Evolutionary conservation across 2,113 vertebrate genomes (phyloP).

Genomic region (Girardinichthys multiradiatus): DNA sequence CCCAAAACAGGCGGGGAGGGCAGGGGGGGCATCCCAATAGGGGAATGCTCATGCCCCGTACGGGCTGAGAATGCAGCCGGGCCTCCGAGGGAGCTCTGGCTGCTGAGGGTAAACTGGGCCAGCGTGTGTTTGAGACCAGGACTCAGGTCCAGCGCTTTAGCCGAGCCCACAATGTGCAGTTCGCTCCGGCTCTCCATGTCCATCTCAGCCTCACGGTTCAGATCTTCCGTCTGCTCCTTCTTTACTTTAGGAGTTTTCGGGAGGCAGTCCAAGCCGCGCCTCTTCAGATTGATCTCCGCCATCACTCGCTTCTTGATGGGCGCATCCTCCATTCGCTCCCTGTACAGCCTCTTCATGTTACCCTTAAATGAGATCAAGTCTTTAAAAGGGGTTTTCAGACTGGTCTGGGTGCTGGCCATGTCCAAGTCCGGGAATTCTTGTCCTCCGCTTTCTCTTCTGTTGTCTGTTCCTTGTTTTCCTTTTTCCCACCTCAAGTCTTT

Average conservation of each 20-base stretch:
- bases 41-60: conserved; percentile 87
- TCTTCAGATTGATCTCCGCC: conserved; percentile 87
- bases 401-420: conserved; percentile 89
- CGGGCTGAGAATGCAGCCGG: conserved; percentile 96
- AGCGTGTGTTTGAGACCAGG: conserved; percentile 96
- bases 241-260: conserved; percentile 88
- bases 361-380: conserved; percentile 81
- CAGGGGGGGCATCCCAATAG: conserved; percentile 86
- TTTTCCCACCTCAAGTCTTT: conserved; percentile 38
- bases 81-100: conserved; percentile 95
- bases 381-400: conserved; percentile 82
- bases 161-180: conserved; percentile 70
- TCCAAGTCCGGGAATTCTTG: conserved; percentile 54
- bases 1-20: conserved; percentile 91
- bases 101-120: conserved; percentile 97
- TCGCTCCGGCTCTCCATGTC: conserved; percentile 74
- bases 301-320: conserved; percentile 90
- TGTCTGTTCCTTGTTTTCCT: conserved; percentile 29
- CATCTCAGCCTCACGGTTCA: conserved; percentile 74
- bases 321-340: conserved; percentile 85
- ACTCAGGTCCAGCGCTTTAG: conserved; percentile 91
- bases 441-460: conserved; percentile 16
- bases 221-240: conserved; percentile 87
- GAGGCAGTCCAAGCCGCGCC: conserved; percentile 79
- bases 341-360: conserved; percentile 83